Base-by-base conservation (phyloP, 2,797 vertebrate genomes). In the Semotilus atromaculatus region DNA sequence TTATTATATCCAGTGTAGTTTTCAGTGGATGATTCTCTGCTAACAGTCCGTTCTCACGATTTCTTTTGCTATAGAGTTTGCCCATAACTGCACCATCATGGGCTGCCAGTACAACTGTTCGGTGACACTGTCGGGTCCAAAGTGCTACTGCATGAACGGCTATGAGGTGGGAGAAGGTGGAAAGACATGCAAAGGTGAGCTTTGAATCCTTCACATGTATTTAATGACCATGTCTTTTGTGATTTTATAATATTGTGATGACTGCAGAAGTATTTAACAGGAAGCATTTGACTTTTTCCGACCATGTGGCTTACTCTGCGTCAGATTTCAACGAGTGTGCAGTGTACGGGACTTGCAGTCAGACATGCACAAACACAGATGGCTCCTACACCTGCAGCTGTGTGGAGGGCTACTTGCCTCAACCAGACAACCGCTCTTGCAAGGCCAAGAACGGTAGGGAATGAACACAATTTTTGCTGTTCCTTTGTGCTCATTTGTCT, bases 351-450 rank as follows among this genome's bases (percentile, higher is more conserved):
- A 97, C 96, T 8, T 99, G 98, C 94, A 99, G 97, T 92, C 98
- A 99, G 94, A 97, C 96, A 0, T 99, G 98, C 92, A 93, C 93
- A 76, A 99, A 99, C 94, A 94, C 90, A 0, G 95, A 97, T 6
- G 97, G 97, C 83, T 96, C 97, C 90, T 98, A 98, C 94, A 94
- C 89, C 0, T 99, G 98, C 85, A 97, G 96, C 91, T 99, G 98
- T 48, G 98, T 99, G 0, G 98, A 99, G 88, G 98, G 97, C 0
- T 99, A 99, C 89, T 96, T 99, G 87, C 89, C 96, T 82, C 98
- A 99, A 91, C 98, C 97, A 0, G 98, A 99, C 89, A 97, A 97
- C 93, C 97, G 97, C 60, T 99, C 98, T 84, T 99, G 98, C 95
- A 99, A 99, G 93, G 98, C 98, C 87, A 99, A 99, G 94, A 99